phyloP scores from a whole-genome alignment of 64 coral and sea anemone species.

The Acropora tenuis region DNA sequence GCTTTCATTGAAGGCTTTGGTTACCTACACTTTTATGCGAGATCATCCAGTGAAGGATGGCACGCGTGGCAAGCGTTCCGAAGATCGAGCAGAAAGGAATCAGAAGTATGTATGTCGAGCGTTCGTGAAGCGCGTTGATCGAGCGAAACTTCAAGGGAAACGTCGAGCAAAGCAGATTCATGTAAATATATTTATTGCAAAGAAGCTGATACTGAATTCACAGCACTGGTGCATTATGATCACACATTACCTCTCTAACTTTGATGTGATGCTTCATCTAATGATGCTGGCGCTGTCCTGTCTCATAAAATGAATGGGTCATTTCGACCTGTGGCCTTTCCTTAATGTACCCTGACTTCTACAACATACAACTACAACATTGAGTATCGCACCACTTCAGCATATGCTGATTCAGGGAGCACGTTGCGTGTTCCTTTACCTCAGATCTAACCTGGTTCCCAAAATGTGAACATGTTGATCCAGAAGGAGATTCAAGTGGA shows the following conservation, averaged over 20 bases:
- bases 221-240: constrained; percentile 61
- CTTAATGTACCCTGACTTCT: constrained; percentile 36
- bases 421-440: constrained; percentile 42
- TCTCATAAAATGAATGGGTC: constrained; percentile 57
- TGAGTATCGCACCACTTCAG: too few relatives aligned
- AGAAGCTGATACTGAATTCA: constrained; percentile 55
- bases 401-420: too few relatives aligned
- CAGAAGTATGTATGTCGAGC: too few relatives aligned
- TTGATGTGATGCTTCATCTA: constrained; percentile 66
- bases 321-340: constrained; percentile 33
- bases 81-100: too few relatives aligned
- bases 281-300: constrained; percentile 66
- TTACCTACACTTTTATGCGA: too few relatives aligned
- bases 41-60: too few relatives aligned
- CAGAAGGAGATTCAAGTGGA: constrained; percentile 49
- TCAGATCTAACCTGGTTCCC: constrained; percentile 43
- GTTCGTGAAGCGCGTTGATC: too few relatives aligned
- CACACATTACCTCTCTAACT: constrained; percentile 38
- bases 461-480: constrained; percentile 14
- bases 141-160: too few relatives aligned
- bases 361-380: neutral
- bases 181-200: neutral
- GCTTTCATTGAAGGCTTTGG: too few relatives aligned
- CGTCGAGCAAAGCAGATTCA: too few relatives aligned
- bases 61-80: too few relatives aligned